These are phyloP conservation scores for Labeo catla DNA, from an alignment of 2,113 vertebrate species.

Conservation along the genomic window DNA sequence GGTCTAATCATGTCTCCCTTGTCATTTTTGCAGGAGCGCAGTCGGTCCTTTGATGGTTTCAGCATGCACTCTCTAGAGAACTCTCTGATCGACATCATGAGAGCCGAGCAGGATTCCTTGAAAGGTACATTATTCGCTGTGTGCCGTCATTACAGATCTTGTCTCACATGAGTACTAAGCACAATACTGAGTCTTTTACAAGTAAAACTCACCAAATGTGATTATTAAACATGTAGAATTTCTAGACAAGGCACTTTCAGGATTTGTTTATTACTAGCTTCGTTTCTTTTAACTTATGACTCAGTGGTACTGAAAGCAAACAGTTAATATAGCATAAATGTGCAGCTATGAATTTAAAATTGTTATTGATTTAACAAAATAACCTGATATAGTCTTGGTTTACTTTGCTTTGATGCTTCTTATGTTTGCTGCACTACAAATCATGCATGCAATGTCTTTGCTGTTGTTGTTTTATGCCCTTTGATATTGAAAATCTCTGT, in stretches of 20 bases:
- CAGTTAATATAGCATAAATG: not conserved
- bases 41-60: slow-evolving; percentile 91
- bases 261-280: not conserved
- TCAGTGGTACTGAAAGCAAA: not conserved
- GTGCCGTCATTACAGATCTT: not conserved
- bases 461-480: not conserved
- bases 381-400: not conserved
- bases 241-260: not conserved
- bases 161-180: not conserved
- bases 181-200: not conserved
- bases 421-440: not conserved
- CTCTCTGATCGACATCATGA: slow-evolving; percentile 99
- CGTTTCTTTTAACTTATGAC: not conserved
- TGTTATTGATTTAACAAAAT: too few relatives aligned
- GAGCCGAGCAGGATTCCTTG: slow-evolving; percentile 98
- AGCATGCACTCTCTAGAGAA: slow-evolving; percentile 98
- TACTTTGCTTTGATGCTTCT: slow-evolving; percentile 5
- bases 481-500: not conserved
- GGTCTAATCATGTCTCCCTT: slow-evolving; percentile 63
- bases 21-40: slow-evolving; percentile 87
- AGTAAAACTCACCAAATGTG: not conserved
- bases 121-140: slow-evolving; percentile 87
- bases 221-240: not conserved
- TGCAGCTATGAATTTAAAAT: not conserved
- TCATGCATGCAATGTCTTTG: not conserved